Base-by-base conservation (phyloP, 1,140 invertebrate genomes). In the Pinna nobilis region DNA sequence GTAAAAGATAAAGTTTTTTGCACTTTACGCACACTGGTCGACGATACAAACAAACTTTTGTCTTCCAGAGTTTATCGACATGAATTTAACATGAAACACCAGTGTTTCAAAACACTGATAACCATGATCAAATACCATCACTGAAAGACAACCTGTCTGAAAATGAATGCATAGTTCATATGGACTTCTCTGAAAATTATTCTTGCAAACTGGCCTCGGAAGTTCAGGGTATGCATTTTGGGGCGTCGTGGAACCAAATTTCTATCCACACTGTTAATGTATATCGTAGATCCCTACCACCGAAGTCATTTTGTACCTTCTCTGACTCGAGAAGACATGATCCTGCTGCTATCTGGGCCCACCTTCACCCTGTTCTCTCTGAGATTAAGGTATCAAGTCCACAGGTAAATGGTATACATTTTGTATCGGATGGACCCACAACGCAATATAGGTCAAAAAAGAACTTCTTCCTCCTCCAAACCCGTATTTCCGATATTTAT, bases 221-320 rank as follows among this genome's bases (percentile, higher is more conserved):
- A 60, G 51, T 81, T 15, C 79, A 81, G 53, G 65, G 59, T 18
- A 63, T 75, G 39, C 74, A 82, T 53, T 82, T 77, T 70, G 68
- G 80, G 3, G 70, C 50, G 2, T 71, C 66, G 5, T 59, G 70
- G 39, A 41, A 39, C 6, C 74, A 77, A 33, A 61, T 74, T 7
- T 55, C 71, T 25, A 37, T 79, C 7, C 77, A 79, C 44, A 77
- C 74, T 13, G 68, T 74, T 4, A 28, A 51, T 3, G 33, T 55
- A n/a, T 68, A 59, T 28, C 15, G 18, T 49, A 33, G 44, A 51
- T 57, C n/a, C 9, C 13, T 6, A 15, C n/a, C 11, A 5, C 30
- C 25, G 5, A 41, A 28, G 30, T 47, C 63, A 59, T 77, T 72
- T 49, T 79, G 70, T 61, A 67, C 66, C 30, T 20, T 79, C 13